Base-by-base conservation (phyloP, 2,113 vertebrate species). In the Nothobranchius kuhntae region DNA sequence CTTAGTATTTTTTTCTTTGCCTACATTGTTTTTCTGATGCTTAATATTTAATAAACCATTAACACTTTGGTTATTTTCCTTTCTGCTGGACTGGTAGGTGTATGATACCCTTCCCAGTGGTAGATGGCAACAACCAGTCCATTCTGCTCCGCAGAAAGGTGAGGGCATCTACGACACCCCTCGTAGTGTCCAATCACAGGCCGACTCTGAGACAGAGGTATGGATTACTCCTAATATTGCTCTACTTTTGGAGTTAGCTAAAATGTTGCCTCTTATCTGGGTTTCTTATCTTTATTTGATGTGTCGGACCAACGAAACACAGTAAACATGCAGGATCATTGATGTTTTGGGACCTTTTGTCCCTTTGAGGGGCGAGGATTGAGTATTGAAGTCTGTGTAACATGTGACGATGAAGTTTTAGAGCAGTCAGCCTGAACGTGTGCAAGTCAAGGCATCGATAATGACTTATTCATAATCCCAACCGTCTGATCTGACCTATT, bases 131-230 rank as follows among this genome's bases (percentile, higher is more conserved):
- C 85, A 88, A 26, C 66, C 84, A 1, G 80, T 88, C 55, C 68
- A 75, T 1, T 53, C 84, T 24, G 45, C 76, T n/a, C 54, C 77
- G 1, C 65, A 56, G 21, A 62, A 77, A 21, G 88, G 87, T 5
- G 91, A 93, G 15, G 82, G 89, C 65, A 93, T 94, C 77, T 94
- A 94, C 30, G 92, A 93, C 80, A 93, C 92, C 50, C 93, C 93
- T 11, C 91, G 93, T 36, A 63, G 85, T 46, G 51, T 92, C 57
- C 89, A 90, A 38, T 81, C 87, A 12, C 87, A 78, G 52, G 51
- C 61, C 0, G 88, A 91, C 53, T 57, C 86, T 0, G 88, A 83
- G 50, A 71, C 85, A 6, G 92, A 93, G 91, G 93, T 94, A 80
- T 80, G 73, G 9, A 68, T 10, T 21, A 42, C 21, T 14, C 26